Percentiles rank a stretch among this genome's conserved stretches.
Conservation (phyloP, 1,140 invertebrate species). For the Ostrea edulis region DNA sequence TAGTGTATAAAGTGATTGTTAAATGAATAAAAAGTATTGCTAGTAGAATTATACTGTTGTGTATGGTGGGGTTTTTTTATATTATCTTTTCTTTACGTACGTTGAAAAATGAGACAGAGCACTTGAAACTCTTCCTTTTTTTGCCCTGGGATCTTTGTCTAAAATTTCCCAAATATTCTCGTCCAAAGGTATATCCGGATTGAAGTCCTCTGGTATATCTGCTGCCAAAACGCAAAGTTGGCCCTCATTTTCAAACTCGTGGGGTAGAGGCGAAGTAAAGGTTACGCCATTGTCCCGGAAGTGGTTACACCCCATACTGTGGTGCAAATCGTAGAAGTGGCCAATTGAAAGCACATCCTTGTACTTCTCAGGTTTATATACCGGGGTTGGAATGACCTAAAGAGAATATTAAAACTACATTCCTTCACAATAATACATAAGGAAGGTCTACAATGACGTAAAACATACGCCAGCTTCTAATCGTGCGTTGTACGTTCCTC, state of each 20-base stretch:
- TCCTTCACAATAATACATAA: background rate
- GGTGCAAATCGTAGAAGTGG: slow-evolving; percentile 56
- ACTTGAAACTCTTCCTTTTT: slow-evolving; percentile 46
- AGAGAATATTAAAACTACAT: background rate
- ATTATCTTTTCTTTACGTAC: slow-evolving; percentile 23
- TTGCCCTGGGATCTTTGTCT: background rate
- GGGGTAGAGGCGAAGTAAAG: slow-evolving; percentile 49
- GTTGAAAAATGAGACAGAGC: slow-evolving; percentile 53
- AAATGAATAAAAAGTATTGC: background rate
- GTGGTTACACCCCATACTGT: slow-evolving; percentile 19
- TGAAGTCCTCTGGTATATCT: slow-evolving; percentile 22
- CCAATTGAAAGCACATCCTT: slow-evolving; percentile 47
- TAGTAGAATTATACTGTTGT: background rate
- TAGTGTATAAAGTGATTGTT: background rate
- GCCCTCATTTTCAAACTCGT: slow-evolving; percentile 53
- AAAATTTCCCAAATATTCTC: slow-evolving; percentile 48
- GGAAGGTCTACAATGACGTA: background rate
- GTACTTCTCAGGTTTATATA: slow-evolving; percentile 36
- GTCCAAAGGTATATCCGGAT: slow-evolving; percentile 23
- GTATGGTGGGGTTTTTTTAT: background rate
- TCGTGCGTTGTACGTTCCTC: no score
- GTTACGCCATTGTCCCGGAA: slow-evolving; percentile 37
- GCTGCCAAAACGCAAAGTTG: slow-evolving; percentile 49
- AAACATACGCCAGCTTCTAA: no score
- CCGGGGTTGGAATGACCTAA: slow-evolving; percentile 50